Evolutionary conservation across 2,797 vertebrate species (phyloP), one percentile per base, ranked within the genome.

Genomic region (Delichon dasypus): DNA sequence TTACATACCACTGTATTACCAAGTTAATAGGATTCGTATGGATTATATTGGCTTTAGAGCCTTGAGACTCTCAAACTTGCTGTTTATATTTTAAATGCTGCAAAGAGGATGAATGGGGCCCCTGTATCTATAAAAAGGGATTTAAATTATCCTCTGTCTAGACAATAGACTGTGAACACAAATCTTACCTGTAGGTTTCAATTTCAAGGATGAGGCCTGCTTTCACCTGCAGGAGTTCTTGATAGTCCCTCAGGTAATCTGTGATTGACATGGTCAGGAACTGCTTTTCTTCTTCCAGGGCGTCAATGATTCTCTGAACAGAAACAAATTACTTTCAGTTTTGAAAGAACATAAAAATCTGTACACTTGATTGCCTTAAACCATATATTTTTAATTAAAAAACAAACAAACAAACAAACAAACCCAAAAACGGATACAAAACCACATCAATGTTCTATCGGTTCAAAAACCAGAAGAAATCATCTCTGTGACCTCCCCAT

Each of bases 171-270:
- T 9, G 10, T 48, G 65, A 73, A 11, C 1, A 4, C 34, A 96
- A 16, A 38, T 73, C 97, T 95, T 98, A 99, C 99, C 99, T 99
- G 98, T 99, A 99, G 25, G 99, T 98, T 44, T 98, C 98, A 94
- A 99, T 98, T 97, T 99, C 99, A 95, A 99, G 97, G 88, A 98
- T 98, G 62, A 99, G 98, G 68, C 98, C 97, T 38, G 98, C 99
- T 97, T 99, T 99, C 95, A 99, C 98, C 96, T 98, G 98, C 87
- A 99, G 97, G 16, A 99, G 98, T 6, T 99, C 98, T 90, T 99
- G 98, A 65, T 99, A 99, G 51, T 99, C 99, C 82, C 95, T 97
- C 85, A 99, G 98, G 93, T 98, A 98, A 58, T 98, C 98, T 5
- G 97, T 98, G 90, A 99, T 98, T 10, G 97, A 97, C 54, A 97